phyloP scores from a whole-genome alignment of 1,140 invertebrate genomes.

The Chironomus tepperi region DNA sequence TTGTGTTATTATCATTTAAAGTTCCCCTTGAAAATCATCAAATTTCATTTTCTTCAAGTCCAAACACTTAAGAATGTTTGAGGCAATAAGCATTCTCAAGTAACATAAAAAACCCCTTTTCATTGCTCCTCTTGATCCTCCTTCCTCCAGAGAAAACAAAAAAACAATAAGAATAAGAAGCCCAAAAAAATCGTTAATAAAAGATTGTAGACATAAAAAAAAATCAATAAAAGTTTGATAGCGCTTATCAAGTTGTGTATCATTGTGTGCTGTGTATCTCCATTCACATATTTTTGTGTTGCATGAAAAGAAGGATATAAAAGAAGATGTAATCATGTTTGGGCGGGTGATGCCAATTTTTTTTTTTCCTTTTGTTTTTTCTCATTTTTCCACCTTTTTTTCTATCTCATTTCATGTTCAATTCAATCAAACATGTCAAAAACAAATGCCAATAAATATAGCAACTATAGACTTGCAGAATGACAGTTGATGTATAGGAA shows the following conservation, averaged over 20 bases:
- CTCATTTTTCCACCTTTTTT: background rate
- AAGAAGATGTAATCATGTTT: constrained; percentile 2
- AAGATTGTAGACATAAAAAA: constrained; percentile 9
- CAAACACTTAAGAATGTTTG: too few relatives aligned
- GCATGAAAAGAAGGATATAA: background rate
- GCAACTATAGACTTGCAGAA: background rate
- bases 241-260: constrained; percentile 6
- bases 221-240: constrained; percentile 2
- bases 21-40: too few relatives aligned
- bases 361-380: background rate
- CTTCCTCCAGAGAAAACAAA: background rate
- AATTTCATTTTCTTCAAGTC: too few relatives aligned
- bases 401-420: background rate
- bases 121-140: background rate
- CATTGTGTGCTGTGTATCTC: background rate
- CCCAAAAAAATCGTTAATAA: background rate
- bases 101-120: background rate
- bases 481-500: background rate
- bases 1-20: too few relatives aligned
- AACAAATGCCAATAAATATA: background rate
- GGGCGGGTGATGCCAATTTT: constrained; percentile 4
- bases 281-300: too few relatives aligned
- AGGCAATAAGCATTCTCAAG: background rate
- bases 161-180: background rate
- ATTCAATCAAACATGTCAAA: constrained; percentile 23